These are phyloP conservation scores for Calameuta idolon DNA, from an alignment of 2,888 invertebrate species.

Conservation along the genomic window DNA sequence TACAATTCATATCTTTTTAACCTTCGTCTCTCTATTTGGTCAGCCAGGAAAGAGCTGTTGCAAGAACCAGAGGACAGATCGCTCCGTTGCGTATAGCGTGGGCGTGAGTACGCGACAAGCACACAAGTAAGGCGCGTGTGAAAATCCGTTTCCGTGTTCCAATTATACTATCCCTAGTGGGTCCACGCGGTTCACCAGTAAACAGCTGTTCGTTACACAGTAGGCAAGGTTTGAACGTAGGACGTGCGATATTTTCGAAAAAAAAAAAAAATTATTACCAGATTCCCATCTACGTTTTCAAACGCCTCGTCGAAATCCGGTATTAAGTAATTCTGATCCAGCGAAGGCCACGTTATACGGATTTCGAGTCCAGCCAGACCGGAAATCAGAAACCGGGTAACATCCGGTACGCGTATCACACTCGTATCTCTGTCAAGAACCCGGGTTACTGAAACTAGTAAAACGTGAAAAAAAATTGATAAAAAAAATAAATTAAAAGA, in stretches of 20 bases:
- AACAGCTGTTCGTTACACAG: neutral
- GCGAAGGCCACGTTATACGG: neutral
- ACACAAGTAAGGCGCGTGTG: neutral
- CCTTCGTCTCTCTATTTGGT: neutral
- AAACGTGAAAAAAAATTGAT: neutral
- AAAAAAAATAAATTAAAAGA: neutral
- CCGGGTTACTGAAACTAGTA: neutral
- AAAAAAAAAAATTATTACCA: neutral
- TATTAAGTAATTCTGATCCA: neutral
- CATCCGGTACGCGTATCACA: neutral
- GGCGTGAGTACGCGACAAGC: neutral
- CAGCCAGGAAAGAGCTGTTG: neutral
- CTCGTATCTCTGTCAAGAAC: neutral
- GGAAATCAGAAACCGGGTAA: neutral
- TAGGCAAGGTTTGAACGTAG: neutral
- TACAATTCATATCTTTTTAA: neutral
- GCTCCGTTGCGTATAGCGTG: neutral
- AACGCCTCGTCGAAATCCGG: neutral
- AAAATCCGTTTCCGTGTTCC: conserved; percentile 1
- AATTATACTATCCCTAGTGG: neutral
- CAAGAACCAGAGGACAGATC: neutral
- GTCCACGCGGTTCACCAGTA: neutral
- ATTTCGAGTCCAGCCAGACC: neutral
- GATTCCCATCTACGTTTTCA: neutral
- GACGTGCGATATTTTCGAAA: neutral